These are phyloP conservation scores for Limnephilus auricula DNA, from an alignment of 2,888 invertebrate genomes.

Conservation along the genomic window DNA sequence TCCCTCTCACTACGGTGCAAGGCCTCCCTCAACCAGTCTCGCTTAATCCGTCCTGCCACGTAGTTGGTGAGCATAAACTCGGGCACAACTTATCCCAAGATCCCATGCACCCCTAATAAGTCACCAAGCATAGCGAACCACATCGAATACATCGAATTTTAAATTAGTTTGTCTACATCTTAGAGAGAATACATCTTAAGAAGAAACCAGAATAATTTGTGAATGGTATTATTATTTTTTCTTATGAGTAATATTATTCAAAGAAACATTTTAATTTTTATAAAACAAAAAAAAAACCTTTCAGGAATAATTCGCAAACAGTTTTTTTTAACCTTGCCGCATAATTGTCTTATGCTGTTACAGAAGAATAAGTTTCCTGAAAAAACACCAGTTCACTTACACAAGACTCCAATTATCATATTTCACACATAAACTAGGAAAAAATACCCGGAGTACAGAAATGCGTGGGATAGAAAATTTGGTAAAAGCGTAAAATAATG, in stretches of 20 bases:
- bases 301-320: not conserved
- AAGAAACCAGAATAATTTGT: no score
- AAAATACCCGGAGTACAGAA: not conserved
- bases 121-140: no score
- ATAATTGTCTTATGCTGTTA: not conserved
- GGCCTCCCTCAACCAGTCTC: no score
- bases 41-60: no score
- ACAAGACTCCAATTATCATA: not conserved
- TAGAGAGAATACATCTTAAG: no score
- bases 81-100: no score
- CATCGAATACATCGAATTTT: no score
- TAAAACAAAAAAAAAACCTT: not conserved
- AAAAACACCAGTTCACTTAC: not conserved
- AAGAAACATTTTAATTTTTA: not conserved
- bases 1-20: no score
- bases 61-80: no score
- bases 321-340: not conserved
- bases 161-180: no score
- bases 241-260: not conserved
- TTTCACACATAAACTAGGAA: not conserved
- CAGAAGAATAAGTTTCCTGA: not conserved
- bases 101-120: no score
- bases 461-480: not conserved
- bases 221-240: not conserved
- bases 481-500: conserved; percentile 8